Base-by-base conservation (phyloP, 2,888 invertebrate genomes). In the Stenodema calcarata region DNA sequence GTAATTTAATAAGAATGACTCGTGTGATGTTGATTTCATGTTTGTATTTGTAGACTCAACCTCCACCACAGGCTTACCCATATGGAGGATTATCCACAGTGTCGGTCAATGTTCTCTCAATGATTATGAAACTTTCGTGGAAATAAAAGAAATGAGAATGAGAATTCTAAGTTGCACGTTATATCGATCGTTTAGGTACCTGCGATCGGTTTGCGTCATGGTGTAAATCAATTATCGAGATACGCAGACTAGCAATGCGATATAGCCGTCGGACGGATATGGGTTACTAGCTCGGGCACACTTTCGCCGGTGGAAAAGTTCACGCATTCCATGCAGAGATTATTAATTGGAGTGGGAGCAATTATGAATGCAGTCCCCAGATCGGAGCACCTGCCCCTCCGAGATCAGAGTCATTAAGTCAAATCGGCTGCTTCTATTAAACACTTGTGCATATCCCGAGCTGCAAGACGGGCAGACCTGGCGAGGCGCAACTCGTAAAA, bases 201-300 rank as follows among this genome's bases (percentile, higher is more conserved):
- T n/a, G n/a, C n/a, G n/a, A n/a, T n/a, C n/a, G n/a, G n/a, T n/a
- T n/a, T n/a, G n/a, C n/a, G 18, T 62, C 62, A 27, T 62, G 23
- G n/a, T 18, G 2, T 62, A 62, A 62, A 62, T 62, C 62, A 62
- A 62, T 62, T 23, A 4, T 7, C 54, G 0, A 62, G 62, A 12
- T 23, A 62, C 23, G 27, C 23, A 23, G 18, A 62, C 11, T 18
- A 7, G 73, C 70, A 27, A 16, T 9, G 35, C 7, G 35, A 73
- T 30, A 73, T 7, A n/a, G 41, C 16, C 73, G 41, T 73, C 14
- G 35, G 35, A 73, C 3, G 73, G 41, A 73, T 73, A 73, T 73
- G 41, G 73, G 73, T 73, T 73, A 73, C 35, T 35, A 41, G 73
- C 18, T 14, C 73, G 62, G 62, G 73, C 73, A 73, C 73, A 73